Evolutionary conservation across 2,888 invertebrate species (phyloP), one percentile per base, ranked within the genome.

Genomic region (Netelia inedita): DNA sequence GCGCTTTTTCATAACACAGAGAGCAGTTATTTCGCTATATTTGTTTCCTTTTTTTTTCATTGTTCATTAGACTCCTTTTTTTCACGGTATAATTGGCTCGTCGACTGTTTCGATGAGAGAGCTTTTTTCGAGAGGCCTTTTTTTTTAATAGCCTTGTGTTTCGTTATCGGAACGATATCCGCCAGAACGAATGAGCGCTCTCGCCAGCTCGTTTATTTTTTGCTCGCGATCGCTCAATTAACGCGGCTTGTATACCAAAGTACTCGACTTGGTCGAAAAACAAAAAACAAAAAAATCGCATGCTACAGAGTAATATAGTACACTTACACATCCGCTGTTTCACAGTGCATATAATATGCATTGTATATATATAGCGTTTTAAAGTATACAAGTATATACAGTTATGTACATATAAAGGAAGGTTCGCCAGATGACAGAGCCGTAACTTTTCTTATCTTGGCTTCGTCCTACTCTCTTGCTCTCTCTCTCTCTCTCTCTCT

Each of bases 381-480:
- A 74, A 91, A 90, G 89, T 91, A 89, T 90, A 91, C 91, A 92
- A 90, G 89, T 92, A 92, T 92, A 89, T 92, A 92, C 91, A 92
- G 87, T 63, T 90, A 90, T 90, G 87, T 90, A 89, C 89, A 90
- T 88, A 86, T 88, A 88, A 89, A 86, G 89, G 88, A 88, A 89
- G 90, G 88, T 88, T 89, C 86, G 83, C 86, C 86, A 83, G 73
- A 81, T 71, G 59, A 57, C 68, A 69, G 74, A 69, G 72, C 46
- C 79, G 23, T 43, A 53, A 63, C 19, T 69, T 43, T 46, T 28
- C 55, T 79, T 28, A 41, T 74, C 74, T 11, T 61, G 55, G 74
- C 41, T 53, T 83, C 23, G 23, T 66, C 23, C 59, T 21, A 43
- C 28, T 19, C 9, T 72, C 65, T 16, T n/a, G 23, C 50, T 11